Conservation (phyloP, 2,888 invertebrate genomes). For the Tetramorium bicarinatum region DNA sequence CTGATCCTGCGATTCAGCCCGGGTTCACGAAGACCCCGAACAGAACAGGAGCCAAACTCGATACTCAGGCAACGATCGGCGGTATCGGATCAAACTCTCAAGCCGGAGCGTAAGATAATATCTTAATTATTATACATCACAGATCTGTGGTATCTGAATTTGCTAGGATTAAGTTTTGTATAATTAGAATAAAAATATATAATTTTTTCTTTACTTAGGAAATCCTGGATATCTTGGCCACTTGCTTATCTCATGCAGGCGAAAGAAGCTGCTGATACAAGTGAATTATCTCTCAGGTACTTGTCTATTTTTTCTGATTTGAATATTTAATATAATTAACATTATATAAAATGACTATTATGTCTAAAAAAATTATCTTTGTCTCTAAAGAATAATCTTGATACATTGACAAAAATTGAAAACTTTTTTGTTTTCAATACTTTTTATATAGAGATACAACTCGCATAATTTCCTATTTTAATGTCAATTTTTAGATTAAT, state of each 20-base stretch:
- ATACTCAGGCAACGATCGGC: constrained; percentile 82
- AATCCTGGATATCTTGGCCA: constrained; percentile 97
- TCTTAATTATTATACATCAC: not conserved
- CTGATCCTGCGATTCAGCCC: constrained; percentile 95
- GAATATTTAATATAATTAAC: not conserved
- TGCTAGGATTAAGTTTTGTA: not conserved
- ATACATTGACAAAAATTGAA: not conserved
- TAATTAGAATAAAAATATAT: constrained; percentile 6
- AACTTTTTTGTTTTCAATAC: not conserved
- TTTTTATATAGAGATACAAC: not conserved
- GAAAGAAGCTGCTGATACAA: constrained; percentile 89
- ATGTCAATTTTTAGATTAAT: not conserved
- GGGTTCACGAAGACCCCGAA: constrained; percentile 85
- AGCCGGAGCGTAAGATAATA: constrained; percentile 63
- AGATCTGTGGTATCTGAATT: not conserved
- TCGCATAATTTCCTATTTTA: not conserved
- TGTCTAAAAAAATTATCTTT: not conserved
- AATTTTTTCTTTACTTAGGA: constrained; percentile 85
- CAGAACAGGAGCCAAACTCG: constrained; percentile 82
- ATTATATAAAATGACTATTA: not conserved
- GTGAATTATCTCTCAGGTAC: constrained; percentile 93
- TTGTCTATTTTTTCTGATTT: not conserved
- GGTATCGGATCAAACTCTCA: constrained; percentile 81
- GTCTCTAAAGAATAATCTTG: not conserved
- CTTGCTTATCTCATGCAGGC: constrained; percentile 95